Evolutionary conservation across 2,888 invertebrate genomes (phyloP), one percentile per base, ranked within the genome.

Genomic region (Amorpha juglandis): DNA sequence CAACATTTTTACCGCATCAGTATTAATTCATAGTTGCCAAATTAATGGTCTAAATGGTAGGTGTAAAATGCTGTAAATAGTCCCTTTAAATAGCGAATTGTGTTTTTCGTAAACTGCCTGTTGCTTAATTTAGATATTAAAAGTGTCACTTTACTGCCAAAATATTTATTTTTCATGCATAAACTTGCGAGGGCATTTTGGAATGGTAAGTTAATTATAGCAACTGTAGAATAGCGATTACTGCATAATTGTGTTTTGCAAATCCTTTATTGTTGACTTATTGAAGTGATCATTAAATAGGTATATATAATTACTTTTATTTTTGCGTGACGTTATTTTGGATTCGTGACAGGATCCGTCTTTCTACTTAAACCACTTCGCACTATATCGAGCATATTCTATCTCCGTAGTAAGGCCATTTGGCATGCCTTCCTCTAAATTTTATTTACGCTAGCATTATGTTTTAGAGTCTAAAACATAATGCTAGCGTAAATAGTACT

Each of bases 1-100:
- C 93, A 94, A 92, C 91, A 90, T 93, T 94, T 94, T 94, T 93
- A 94, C 93, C 93, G 90, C 88, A 88, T 91, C 93, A 93, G 93
- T 93, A 93, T 94, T 93, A 88, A 90, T 81, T 75, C 48, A 89
- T 92, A 92, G 91, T 89, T 90, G 91, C 91, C 92, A 92, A 92
- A 90, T 77, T 79, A 82, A 81, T 87, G 84, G 84, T 87, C 82
- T 76, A 83, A 84, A 85, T 86, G 78, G 86, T 90, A 90, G 88
- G 78, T 82, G 83, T 87, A 86, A 80, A 88, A 85, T 82, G 87
- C 87, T 92, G 91, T 92, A 92, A 83, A 91, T 91, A 92, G 82
- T 86, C 81, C 83, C 81, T 86, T 87, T 83, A 77, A 80, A 80
- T 80, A 83, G 81, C 71, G 70, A 77, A 77, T 78, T 78, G 76